Evolutionary conservation across 2,888 invertebrate species (phyloP).

Genomic region (Tiphia femorata): DNA sequence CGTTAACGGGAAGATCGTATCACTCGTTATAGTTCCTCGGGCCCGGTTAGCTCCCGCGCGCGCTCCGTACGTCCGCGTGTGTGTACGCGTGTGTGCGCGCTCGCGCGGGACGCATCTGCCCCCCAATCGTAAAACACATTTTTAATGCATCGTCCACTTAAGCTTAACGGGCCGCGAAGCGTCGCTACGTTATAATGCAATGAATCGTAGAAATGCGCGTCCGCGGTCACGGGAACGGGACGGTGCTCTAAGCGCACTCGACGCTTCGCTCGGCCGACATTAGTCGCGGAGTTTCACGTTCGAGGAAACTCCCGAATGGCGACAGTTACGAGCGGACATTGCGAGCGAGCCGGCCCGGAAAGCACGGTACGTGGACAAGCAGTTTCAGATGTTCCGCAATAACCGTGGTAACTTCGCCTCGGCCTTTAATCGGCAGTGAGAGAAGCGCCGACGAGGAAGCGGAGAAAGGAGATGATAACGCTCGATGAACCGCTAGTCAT

Average conservation of each 20-base stretch:
- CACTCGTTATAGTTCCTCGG: neutral
- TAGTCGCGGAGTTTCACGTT: constrained; percentile 16
- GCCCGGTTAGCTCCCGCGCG: neutral
- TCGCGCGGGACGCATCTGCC: constrained; percentile 4
- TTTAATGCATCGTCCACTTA: constrained; percentile 20
- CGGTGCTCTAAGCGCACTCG: too few relatives aligned
- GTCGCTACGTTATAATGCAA: constrained; percentile 22
- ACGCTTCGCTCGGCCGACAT: constrained; percentile 23
- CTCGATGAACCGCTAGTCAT: too few relatives aligned
- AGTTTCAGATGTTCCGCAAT: too few relatives aligned
- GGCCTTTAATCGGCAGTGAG: too few relatives aligned
- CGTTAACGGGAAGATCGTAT: constrained; percentile 7
- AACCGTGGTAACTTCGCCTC: too few relatives aligned
- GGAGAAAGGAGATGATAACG: too few relatives aligned
- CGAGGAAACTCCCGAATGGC: constrained; percentile 21
- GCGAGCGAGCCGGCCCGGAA: too few relatives aligned
- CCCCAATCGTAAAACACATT: constrained; percentile 22
- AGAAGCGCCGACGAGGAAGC: too few relatives aligned
- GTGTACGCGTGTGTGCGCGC: neutral
- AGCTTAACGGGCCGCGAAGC: constrained; percentile 12
- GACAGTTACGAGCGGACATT: constrained; percentile 13
- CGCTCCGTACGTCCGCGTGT: neutral
- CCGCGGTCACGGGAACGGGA: constrained; percentile 13
- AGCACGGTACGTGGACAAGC: too few relatives aligned
- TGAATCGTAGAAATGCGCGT: constrained; percentile 34